A percentile compares a stretch with the other conserved stretches of the same genome.
These are phyloP conservation scores for Cephus pygmeus DNA, from an alignment of 2,888 invertebrate species.

Conservation along the genomic window DNA sequence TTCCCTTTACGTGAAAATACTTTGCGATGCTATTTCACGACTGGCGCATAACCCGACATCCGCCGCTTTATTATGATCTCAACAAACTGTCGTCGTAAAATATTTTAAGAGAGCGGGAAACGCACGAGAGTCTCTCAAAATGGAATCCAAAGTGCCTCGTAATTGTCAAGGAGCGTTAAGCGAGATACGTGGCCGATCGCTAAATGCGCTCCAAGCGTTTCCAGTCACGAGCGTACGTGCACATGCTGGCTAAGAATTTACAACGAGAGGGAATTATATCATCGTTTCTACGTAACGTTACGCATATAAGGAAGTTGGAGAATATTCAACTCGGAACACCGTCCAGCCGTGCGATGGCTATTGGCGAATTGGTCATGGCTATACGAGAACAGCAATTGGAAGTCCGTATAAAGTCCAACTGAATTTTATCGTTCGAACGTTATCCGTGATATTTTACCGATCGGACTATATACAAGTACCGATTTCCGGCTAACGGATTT, in stretches of 20 bases:
- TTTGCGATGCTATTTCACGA: not conserved
- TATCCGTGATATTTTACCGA: not conserved
- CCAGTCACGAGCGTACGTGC: not conserved
- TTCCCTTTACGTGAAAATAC: not conserved
- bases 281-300: not conserved
- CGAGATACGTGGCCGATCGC: not conserved
- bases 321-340: not conserved
- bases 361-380: not conserved
- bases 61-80: slow-evolving; percentile 30
- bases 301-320: not conserved
- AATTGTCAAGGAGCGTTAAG: not conserved
- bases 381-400: not conserved
- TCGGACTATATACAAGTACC: not conserved
- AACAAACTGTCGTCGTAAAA: slow-evolving; percentile 35
- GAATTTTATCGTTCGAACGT: not conserved
- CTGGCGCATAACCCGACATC: slow-evolving; percentile 5
- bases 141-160: not conserved
- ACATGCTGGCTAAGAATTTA: not conserved
- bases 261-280: not conserved
- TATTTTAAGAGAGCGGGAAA: slow-evolving; percentile 25
- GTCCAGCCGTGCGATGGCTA: not conserved
- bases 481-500: not conserved
- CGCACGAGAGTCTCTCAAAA: not conserved
- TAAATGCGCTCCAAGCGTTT: not conserved
- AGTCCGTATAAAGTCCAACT: not conserved